Evolutionary conservation across 2,888 invertebrate genomes (phyloP), one percentile per base, ranked within the genome.

Genomic region (Loripinus fragilis): DNA sequence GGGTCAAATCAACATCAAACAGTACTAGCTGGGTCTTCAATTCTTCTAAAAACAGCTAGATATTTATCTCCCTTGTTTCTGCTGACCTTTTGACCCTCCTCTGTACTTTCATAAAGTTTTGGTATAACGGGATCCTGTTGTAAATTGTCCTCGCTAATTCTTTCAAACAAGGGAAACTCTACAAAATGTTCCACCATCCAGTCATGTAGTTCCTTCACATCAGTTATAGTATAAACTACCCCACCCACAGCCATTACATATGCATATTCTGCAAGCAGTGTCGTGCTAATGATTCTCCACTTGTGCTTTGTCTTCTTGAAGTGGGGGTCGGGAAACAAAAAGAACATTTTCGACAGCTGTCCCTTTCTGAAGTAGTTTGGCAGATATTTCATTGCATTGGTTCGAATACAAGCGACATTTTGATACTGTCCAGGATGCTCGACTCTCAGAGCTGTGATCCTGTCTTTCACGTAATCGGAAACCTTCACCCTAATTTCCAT

Each of bases 361-460:
- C 97, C 97, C 94, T 99, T 99, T 75, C 95, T 94, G 92, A 99
- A 99, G 94, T 97, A 99, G 94, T 99, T 99, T 1, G 99, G 99
- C 88, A 99, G 95, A 95, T 99, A 99, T 94, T 99, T 99, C 99
- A 99, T 99, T 0, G 99, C 99, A 95, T 99, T 99, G 20, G 97
- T 96, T 85, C 99, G 95, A 68, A 99, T 94, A 87, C 99, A 99
- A 52, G 98, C 98, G 88, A 99, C 96, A 94, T 99, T 99, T 91
- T 96, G 95, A 94, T 97, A 99, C 85, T 96, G 94, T 2, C 96
- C 96, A 0, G 96, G 95, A 93, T 97, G 93, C 87, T 97, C 96
- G 1, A 95, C 94, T 78, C 99, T 94, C 73, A 99, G 94, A 0
- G 99, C 99, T 87, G 84, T 95, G 70, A 99, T 98, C 86, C 98